Base-by-base conservation (phyloP, 1,140 invertebrate species). In the Lepidotrigona ventralis region DNA sequence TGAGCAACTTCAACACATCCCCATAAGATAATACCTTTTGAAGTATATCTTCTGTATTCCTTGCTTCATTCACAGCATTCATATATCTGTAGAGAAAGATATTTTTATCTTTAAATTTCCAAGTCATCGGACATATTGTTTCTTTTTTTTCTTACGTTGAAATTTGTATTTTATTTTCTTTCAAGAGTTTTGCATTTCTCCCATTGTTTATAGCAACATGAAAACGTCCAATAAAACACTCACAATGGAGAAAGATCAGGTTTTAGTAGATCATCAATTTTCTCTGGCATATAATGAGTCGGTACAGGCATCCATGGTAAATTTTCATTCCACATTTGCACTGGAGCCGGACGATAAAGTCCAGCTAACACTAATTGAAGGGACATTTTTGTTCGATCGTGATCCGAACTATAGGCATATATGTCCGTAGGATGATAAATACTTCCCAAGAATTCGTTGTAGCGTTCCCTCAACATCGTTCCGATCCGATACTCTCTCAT, bases 311-410 rank as follows among this genome's bases (percentile, higher is more conserved):
- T 87, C 93, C 93, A 94, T 4, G 73, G n/a, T 33, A 94, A 84
- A 33, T 90, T 58, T 19, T 93, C 86, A 81, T 95, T 93, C 95
- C 95, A 96, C 54, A 84, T 86, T 81, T 95, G 95, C 0, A 83
- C 60, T 0, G 85, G 75, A 26, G 88, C 73, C 4, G 95, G 95
- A 68, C 95, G 95, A 86, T 94, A 96, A 73, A 96, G 84, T 3
- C 94, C 95, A 1, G 95, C 94, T 26, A 96, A 86, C 6, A 95
- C 95, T 4, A 95, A 91, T 53, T 95, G 91, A 0, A 93, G 94
- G 6, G 94, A 95, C 95, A 95, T 96, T 90, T 96, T 95, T 1
- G 96, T 96, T 15, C 96, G 92, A 29, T 94, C 94, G 75, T 91
- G 94, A 79, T 95, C 93, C 2, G 95, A 94, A 8, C 94, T 95